Evolutionary conservation across 2,113 vertebrate genomes (phyloP).

Genomic region (Spermophilus dauricus): DNA sequence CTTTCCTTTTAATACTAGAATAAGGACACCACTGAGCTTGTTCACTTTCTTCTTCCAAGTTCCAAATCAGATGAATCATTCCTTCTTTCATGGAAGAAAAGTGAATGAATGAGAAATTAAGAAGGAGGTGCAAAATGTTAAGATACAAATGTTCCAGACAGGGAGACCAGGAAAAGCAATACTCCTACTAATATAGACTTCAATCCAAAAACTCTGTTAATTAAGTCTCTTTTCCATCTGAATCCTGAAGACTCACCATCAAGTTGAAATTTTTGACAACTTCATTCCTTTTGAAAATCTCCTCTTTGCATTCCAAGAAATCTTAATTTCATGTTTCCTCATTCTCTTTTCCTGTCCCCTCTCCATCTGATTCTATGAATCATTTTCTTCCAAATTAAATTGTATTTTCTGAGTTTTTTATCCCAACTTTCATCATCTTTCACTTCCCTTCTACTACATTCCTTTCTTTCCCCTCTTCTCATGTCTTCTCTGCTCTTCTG

Average conservation of each 20-base stretch:
- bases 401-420: not conserved
- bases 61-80: not conserved
- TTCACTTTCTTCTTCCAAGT: not conserved
- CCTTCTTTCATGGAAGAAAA: not conserved
- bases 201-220: not conserved
- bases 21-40: not conserved
- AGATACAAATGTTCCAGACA: no score
- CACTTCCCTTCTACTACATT: not conserved
- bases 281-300: not conserved
- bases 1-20: not conserved
- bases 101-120: not conserved
- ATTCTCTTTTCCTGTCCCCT: not conserved
- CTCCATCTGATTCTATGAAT: not conserved
- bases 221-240: not conserved
- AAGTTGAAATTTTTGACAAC: not conserved
- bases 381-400: not conserved
- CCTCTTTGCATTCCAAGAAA: not conserved
- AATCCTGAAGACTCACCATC: not conserved
- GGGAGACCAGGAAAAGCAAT: not conserved
- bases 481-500: not conserved
- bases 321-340: not conserved
- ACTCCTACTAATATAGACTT: rapidly evolving
- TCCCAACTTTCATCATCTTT: no score
- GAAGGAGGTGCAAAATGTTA: not conserved
- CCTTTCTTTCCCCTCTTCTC: not conserved